Base-by-base conservation (phyloP, 1,140 invertebrate species). In the Solenopsis fugax region DNA sequence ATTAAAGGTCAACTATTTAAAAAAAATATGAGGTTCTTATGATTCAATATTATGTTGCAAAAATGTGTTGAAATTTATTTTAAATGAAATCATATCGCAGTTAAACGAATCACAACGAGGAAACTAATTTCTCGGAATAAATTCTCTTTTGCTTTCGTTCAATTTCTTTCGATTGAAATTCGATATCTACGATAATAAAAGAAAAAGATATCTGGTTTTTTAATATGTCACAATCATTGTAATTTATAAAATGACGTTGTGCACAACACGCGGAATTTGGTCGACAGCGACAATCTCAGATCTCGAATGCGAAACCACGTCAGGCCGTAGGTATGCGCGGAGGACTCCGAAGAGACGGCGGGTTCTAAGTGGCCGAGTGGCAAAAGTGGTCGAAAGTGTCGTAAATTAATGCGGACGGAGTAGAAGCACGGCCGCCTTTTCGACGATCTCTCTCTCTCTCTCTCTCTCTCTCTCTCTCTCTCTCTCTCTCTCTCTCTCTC, bases 351-450 rank as follows among this genome's bases (percentile, higher is more conserved):
- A 50, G 29, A 65, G 64, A 62, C 87, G 52, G 24, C 21, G 45
- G 50, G 45, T 34, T 82, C 64, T 54, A 69, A 72, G 75, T 54
- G 50, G 41, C 18, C 77, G 89, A 87, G 48, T 82, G 80, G 75
- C 73, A 87, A 81, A 89, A 89, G 78, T 80, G 67, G 62, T 85
- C 60, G 82, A 89, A 87, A 73, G 65, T 86, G 89, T 87, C 89
- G 86, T 92, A 92, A 92, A 92, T 92, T 92, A 92, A 91, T 91
- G 58, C 80, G 71, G 71, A 62, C 34, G 69, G 50, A 41, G 67
- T 65, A 76, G 85, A 91, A 91, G 76, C 84, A 75, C 62, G 78
- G 21, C 24, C 69, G 56, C 10, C 45, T 62, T 52, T 12, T 37
- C 52, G 10, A 52, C 54, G 45, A 72, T 78, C 56, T 87, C 54